Base-by-base conservation (phyloP, 2,888 invertebrate genomes). In the Nemapogon koenigi region DNA sequence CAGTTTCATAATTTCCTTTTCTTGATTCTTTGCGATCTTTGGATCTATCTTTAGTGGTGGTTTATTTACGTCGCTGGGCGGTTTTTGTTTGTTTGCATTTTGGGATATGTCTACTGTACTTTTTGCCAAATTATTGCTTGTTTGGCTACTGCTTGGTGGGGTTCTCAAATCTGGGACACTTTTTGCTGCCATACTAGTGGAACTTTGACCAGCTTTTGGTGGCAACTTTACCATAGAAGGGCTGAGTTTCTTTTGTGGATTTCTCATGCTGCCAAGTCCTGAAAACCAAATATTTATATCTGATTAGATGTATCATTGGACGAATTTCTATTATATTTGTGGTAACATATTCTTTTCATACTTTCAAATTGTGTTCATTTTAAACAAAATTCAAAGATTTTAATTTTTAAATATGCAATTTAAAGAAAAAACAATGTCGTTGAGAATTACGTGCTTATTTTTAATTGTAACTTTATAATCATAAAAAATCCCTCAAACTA, bases 1-100 rank as follows among this genome's bases (percentile, higher is more conserved):
- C n/a, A 55, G 7, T 41, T 55, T 61, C 36, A 57, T 60, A 39
- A 62, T 57, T 40, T 64, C 62, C 37, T 59, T 64, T 22, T 57
- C 45, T 38, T 57, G 49, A 26, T 8, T 46, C 49, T 44, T 57
- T 37, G 27, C 22, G 22, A 25, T 19, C 38, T 62, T 22, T 49
- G 46, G 2, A 14, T 16, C 14, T 16, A 35, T 16, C 26, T 25
- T 16, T n/a, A n/a, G 16, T 13, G 3, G 10, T 31, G 31, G n/a
- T n/a, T n/a, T n/a, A n/a, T n/a, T n/a, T 14, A 19, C 35, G 25
- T 36, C 26, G 6, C 6, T 26, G 4, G 36, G 3, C 13, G 11
- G 26, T 15, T 10, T 3, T 19, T n/a, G n/a, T 16, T 16, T 13
- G 8, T 16, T 3, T 3, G 31, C 16, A 10, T 8, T 18, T 18